These are phyloP conservation scores for Microctonus hyperodae DNA, from an alignment of 2,888 invertebrate species.

Conservation along the genomic window DNA sequence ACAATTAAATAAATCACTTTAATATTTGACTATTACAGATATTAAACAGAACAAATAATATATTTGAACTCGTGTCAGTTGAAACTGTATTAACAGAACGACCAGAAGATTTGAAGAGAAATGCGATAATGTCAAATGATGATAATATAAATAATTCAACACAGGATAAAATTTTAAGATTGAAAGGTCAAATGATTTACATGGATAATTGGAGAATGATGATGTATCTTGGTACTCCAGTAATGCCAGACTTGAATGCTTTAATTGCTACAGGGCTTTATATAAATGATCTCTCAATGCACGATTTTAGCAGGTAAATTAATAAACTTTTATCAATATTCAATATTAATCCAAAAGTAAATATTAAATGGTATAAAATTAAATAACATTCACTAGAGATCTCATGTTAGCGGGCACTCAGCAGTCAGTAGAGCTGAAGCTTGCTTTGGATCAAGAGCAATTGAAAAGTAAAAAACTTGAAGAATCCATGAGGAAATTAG, in stretches of 20 bases:
- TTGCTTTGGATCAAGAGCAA: constrained; percentile 95
- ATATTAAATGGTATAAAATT: not conserved
- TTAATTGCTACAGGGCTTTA: constrained; percentile 92
- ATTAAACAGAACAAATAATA: constrained; percentile 93
- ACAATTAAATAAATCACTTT: not conserved
- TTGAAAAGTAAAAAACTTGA: constrained; percentile 95
- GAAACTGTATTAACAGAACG: constrained; percentile 80
- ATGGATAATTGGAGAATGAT: constrained; percentile 99
- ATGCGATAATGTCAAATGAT: constrained; percentile 68
- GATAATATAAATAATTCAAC: constrained; percentile 66
- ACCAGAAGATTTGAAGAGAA: constrained; percentile 67
- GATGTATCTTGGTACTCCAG: constrained; percentile 95
- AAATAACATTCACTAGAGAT: constrained; percentile 69
- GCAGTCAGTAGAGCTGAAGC: constrained; percentile 94
- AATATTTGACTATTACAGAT: constrained; percentile 82
- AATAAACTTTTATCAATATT: not conserved
- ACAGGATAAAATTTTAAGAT: constrained; percentile 68
- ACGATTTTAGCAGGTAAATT: constrained; percentile 90
- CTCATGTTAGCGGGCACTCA: constrained; percentile 96
- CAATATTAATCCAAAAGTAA: not conserved
- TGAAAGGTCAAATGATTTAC: constrained; percentile 88
- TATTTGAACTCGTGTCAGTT: constrained; percentile 92
- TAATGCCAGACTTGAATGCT: constrained; percentile 94
- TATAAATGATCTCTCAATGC: constrained; percentile 98
- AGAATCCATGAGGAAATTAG: constrained; percentile 94